Evolutionary conservation across 2,888 invertebrate species (phyloP).

Genomic region (Caenorhabditis macrosperma): DNA sequence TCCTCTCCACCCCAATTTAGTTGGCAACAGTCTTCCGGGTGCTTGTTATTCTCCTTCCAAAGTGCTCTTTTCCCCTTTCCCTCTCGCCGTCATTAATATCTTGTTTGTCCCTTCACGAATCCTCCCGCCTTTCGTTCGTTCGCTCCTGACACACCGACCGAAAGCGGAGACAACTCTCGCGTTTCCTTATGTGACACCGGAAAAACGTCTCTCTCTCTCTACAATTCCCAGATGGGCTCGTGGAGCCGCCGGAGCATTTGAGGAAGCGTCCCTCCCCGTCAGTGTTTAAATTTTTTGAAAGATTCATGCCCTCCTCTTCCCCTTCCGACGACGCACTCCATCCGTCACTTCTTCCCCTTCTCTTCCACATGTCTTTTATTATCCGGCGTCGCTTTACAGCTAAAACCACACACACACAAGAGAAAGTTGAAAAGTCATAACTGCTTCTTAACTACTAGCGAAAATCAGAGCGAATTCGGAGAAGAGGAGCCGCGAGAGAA

Average conservation of each 20-base stretch:
- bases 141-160: no score
- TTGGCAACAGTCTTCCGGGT: neutral
- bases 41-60: neutral
- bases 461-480: slow-evolving; percentile 10
- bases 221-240: slow-evolving; percentile 22
- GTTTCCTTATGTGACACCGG: slow-evolving; percentile 50
- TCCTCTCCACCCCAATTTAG: neutral
- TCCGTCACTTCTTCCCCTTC: slow-evolving; percentile 1
- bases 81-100: slow-evolving; percentile 1
- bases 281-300: slow-evolving; percentile 40
- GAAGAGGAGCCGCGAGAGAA: slow-evolving; percentile 19
- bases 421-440: slow-evolving; percentile 7
- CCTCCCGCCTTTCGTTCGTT: neutral
- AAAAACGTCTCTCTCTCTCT: slow-evolving; percentile 6
- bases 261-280: slow-evolving; percentile 40
- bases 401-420: slow-evolving; percentile 11
- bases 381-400: slow-evolving; percentile 10
- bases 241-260: neutral
- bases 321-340: neutral
- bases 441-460: neutral
- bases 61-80: neutral
- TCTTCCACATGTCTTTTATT: slow-evolving; percentile 25
- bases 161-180: neutral
- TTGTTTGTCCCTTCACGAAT: neutral
- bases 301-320: slow-evolving; percentile 40